These are phyloP conservation scores for Hydroisotoma schaefferi DNA, from an alignment of 2,888 invertebrate genomes.

Conservation along the genomic window DNA sequence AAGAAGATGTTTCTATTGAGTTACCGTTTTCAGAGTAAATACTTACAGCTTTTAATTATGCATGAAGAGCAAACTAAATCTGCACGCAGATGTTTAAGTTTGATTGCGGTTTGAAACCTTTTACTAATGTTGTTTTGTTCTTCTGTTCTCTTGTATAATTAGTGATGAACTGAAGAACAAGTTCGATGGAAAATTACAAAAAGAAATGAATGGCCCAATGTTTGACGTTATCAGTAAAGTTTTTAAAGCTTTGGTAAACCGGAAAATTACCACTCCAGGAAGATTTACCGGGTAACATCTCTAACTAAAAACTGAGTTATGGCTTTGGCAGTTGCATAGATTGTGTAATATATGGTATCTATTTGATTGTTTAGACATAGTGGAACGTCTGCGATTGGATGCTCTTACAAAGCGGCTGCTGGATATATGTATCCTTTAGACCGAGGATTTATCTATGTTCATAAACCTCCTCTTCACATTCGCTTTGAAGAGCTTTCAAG, in stretches of 20 bases:
- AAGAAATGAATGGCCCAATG: conserved; percentile 85
- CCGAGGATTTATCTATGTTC: conserved; percentile 92
- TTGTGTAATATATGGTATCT: background rate
- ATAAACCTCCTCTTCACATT: conserved; percentile 97
- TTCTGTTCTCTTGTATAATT: too few relatives aligned
- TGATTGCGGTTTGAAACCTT: too few relatives aligned
- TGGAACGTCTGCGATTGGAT: conserved; percentile 83
- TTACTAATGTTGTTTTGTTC: too few relatives aligned
- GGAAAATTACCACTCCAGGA: conserved; percentile 92
- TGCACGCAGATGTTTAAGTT: too few relatives aligned
- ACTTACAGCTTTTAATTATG: too few relatives aligned
- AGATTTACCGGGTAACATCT: conserved; percentile 76
- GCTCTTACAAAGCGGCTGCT: conserved; percentile 96
- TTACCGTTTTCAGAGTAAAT: conserved; percentile 84
- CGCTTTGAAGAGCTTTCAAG: conserved; percentile 93
- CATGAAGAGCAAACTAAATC: too few relatives aligned
- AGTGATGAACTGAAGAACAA: conserved; percentile 87
- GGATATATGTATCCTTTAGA: conserved; percentile 96
- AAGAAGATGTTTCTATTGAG: conserved; percentile 79
- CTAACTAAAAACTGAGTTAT: background rate
- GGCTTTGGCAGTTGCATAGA: too few relatives aligned
- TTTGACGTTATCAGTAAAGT: conserved; percentile 94
- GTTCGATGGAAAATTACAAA: conserved; percentile 85
- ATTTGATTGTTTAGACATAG: conserved; percentile 60
- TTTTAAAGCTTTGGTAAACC: conserved; percentile 91